phyloP scores from a whole-genome alignment of 2,888 invertebrate genomes.

The Sminthurides aquaticus region DNA sequence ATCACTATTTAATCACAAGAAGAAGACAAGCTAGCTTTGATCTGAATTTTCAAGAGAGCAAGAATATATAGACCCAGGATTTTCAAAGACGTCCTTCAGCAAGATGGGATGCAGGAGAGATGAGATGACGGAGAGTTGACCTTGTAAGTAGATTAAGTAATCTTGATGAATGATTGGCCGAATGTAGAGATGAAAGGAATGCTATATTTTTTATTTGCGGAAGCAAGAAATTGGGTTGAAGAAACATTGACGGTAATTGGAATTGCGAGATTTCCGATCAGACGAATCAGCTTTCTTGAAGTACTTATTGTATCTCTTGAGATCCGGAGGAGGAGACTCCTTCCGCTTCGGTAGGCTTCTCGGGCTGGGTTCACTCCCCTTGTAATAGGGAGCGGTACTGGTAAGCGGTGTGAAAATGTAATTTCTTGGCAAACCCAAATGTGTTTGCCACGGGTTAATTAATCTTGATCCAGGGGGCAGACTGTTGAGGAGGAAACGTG shows the following conservation, averaged over 20 bases:
- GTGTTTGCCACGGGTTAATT: background rate
- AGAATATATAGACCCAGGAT: no score
- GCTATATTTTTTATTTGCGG: constrained; percentile 1
- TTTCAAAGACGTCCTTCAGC: no score
- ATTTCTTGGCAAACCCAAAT: background rate
- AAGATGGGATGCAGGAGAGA: no score
- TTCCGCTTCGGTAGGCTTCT: background rate
- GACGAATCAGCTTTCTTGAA: background rate
- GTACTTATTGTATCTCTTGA: background rate
- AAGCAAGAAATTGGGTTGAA: constrained; percentile 6
- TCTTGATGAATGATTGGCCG: no score
- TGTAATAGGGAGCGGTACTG: background rate
- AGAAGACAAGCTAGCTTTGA: no score
- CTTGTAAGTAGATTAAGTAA: no score
- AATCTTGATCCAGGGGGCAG: background rate
- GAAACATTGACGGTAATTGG: constrained; percentile 9
- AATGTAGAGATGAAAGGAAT: no score
- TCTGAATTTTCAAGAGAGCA: no score
- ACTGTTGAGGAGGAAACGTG: no score
- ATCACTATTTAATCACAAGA: no score
- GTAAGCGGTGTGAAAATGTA: background rate
- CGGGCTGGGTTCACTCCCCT: background rate
- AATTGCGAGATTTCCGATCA: constrained; percentile 1
- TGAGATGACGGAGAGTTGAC: no score
- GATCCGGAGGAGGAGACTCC: background rate